Base-by-base conservation (phyloP, 30 jellyfish, hydroid and myxozoan genomes). In the Calvadosia cruxmelitensis region DNA sequence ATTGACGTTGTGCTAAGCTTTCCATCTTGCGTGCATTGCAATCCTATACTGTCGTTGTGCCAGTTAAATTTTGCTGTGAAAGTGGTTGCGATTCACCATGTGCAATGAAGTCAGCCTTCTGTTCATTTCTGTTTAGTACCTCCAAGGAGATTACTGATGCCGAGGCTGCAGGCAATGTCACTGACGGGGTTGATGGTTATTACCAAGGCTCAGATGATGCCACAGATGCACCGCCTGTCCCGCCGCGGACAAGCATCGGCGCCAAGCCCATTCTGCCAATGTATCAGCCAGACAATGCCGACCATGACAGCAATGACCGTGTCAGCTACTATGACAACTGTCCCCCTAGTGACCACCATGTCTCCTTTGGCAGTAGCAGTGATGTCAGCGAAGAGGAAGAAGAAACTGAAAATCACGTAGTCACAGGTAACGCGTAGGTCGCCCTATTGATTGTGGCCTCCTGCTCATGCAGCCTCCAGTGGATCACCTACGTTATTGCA, bases 311-410 rank as follows among this genome's bases (percentile, higher is more conserved):
- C 3, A 13, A 26, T 3, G 79, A 71, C 3, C 29, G 93, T 32
- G 84, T 74, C 30, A 79, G 93, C 27, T 79, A 70, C 31, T 79
- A 79, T 64, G 93, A 79, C 31, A 79, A 79, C 66, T 72, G 70
- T 36, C 93, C 93, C 12, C 20, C 49, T 34, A 50, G 71, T 35
- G 63, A 57, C 2, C 53, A 69, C 25, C 75, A 71, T 34, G 61
- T 68, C 78, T 70, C 84, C 2, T 70, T 70, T 50, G 66, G 84
- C 35, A 71, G 80, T 50, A 71, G 93, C 64, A 67, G 82, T n/a
- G 86, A 74, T 52, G 72, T 32, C 5, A 86, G 96, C 52, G 94
- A 79, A 24, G 73, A 31, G 16, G 96, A 86, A 63, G 96, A 86
- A 63, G 84, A 79, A 27, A 70, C 50, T 1, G 92, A 79, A 3